These are phyloP conservation scores for Zapus hudsonius DNA, from an alignment of 2,113 vertebrate genomes.

Conservation along the genomic window DNA sequence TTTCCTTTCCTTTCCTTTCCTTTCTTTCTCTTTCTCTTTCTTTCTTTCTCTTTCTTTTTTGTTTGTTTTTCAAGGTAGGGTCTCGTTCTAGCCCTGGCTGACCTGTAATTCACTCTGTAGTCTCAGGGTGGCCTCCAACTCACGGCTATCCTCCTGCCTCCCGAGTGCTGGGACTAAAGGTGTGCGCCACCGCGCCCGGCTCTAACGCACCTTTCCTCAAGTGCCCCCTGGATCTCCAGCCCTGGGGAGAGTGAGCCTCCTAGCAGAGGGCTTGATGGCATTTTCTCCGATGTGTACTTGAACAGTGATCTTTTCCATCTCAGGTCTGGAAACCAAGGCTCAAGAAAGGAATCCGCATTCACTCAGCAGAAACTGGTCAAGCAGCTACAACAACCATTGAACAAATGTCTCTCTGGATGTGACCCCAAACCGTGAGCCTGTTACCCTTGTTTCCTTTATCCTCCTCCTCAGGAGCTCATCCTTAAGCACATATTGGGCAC, in stretches of 20 bases:
- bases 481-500: background rate
- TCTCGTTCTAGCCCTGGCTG: background rate
- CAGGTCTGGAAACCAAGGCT: background rate
- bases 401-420: background rate
- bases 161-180: background rate
- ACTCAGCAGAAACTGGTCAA: background rate
- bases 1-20: no score
- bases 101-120: no score
- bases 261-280: fast-evolving
- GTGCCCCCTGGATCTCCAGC: background rate
- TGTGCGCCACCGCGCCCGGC: background rate
- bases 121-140: no score
- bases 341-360: background rate
- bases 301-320: background rate
- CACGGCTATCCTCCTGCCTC: no score
- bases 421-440: background rate
- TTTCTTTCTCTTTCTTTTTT: no score
- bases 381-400: fast-evolving
- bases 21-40: no score
- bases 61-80: no score
- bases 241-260: background rate
- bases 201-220: background rate
- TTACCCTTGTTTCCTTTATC: background rate
- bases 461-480: no score
- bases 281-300: background rate